phyloP scores from a whole-genome alignment of 2,113 vertebrate genomes.

The Thamnophis sirtalis region DNA sequence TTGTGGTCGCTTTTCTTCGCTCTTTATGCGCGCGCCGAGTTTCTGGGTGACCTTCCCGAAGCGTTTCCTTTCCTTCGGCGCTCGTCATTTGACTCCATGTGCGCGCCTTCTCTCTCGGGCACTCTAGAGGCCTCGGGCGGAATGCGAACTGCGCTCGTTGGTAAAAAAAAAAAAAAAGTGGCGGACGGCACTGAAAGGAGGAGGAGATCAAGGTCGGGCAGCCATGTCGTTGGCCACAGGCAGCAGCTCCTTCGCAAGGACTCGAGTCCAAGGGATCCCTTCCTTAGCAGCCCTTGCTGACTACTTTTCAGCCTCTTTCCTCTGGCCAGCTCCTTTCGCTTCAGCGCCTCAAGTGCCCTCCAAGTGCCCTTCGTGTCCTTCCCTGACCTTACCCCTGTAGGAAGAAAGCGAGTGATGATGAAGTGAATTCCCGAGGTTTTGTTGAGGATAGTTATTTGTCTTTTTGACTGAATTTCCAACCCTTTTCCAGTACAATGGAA shows the following conservation, averaged over 20 bases:
- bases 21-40: background rate
- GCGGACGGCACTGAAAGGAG: accelerated
- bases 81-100: background rate
- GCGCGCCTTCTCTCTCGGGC: background rate
- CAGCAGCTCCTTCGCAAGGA: background rate
- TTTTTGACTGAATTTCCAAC: background rate
- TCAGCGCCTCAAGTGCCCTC: background rate
- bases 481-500: background rate
- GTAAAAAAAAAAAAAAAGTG: accelerated
- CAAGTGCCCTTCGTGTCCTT: background rate
- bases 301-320: no score
- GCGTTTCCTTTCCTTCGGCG: background rate
- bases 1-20: background rate
- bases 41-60: slow-evolving; percentile 11
- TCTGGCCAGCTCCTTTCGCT: background rate
- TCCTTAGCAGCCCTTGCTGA: background rate
- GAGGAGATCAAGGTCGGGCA: background rate
- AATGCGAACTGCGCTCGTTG: background rate
- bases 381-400: background rate
- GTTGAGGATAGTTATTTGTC: background rate
- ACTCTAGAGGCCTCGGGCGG: background rate
- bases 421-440: background rate
- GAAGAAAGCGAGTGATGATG: background rate
- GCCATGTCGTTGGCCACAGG: background rate
- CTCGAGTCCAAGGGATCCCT: background rate